Evolutionary conservation across 1,140 invertebrate genomes (phyloP).

Genomic region (Lycorma delicatula): DNA sequence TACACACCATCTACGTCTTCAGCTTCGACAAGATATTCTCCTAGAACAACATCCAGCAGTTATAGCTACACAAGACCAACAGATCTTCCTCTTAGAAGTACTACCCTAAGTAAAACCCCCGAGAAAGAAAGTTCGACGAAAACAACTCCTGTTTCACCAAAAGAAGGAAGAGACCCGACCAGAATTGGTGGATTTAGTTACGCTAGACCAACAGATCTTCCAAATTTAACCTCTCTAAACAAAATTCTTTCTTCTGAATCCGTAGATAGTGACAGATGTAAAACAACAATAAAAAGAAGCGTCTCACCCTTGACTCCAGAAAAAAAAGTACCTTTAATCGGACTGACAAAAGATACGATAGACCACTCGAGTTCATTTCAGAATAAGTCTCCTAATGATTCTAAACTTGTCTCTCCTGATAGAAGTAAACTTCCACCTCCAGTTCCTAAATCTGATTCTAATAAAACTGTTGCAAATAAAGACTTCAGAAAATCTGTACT

Average conservation of each 20-base stretch:
- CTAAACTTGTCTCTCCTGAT: conserved; percentile 15
- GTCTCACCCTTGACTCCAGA: background rate
- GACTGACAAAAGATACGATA: background rate
- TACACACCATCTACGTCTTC: conserved; percentile 7
- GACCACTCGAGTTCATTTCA: background rate
- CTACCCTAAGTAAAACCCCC: background rate
- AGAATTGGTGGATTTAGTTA: conserved; percentile 19
- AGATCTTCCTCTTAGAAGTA: conserved; percentile 17
- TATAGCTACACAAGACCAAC: conserved; percentile 19
- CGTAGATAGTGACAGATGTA: background rate
- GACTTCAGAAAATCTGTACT: conserved; percentile 66
- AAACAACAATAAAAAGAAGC: background rate
- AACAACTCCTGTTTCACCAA: conserved; percentile 1
- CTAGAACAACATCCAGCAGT: conserved; percentile 8
- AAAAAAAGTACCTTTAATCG: background rate
- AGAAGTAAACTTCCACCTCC: conserved; percentile 46
- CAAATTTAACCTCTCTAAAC: conserved; percentile 1
- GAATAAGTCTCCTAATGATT: background rate
- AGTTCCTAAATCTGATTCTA: conserved; percentile 45
- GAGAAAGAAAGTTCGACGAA: background rate
- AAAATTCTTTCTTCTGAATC: background rate
- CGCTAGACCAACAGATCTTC: conserved; percentile 21
- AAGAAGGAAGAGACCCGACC: conserved; percentile 6
- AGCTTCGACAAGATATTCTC: conserved; percentile 9
- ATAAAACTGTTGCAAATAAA: conserved; percentile 50